Base-by-base conservation (phyloP, 1,140 invertebrate genomes). In the Medauroidea extradentata region DNA sequence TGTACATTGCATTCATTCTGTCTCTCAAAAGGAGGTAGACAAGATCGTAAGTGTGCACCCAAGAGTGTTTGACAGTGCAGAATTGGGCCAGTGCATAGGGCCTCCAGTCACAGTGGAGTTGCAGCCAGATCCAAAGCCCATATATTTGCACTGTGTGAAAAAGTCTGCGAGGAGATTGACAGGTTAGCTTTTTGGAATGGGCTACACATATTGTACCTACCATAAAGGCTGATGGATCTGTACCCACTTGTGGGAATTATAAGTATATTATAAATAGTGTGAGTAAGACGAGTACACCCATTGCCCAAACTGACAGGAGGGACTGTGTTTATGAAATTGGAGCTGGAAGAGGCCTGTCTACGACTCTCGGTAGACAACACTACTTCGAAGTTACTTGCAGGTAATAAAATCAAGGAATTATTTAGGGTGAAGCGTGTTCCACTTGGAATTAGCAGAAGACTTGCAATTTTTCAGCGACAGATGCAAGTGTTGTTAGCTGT, bases 381-480 rank as follows among this genome's bases (percentile, higher is more conserved):
- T 5, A 21, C 44, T 13, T 46, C 44, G 3, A 9, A 46, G 44
- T 4, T 64, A 19, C 34, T 62, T 1, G 63, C 49, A n/a, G 49
- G 57, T 57, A 73, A 72, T 50, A 78, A 73, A 25, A 75, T 72
- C 19, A 69, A 69, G 48, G 78, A 79, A 4, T 53, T 80, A n/a
- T 81, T 72, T 63, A 60, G 65, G 7, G 74, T 78, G 18, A 76
- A 75, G 24, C 53, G 76, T 3, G 55, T 83, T 56, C 71, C 72
- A 13, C 80, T 78, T 66, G 77, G 79, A 2, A 69, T 80, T 8
- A 67, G 69, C 25, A 68, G 71, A n/a, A 70, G 70, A 41, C 75
- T 73, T 19, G 75, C 72, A 19, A 77, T 77, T 27, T 79, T 69
- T 60, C 69, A 46, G 44, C 42, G 63, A 25, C 61, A 67, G 5